These are phyloP conservation scores for Pteromalus puparum DNA, from an alignment of 1,140 invertebrate genomes.

Conservation along the genomic window DNA sequence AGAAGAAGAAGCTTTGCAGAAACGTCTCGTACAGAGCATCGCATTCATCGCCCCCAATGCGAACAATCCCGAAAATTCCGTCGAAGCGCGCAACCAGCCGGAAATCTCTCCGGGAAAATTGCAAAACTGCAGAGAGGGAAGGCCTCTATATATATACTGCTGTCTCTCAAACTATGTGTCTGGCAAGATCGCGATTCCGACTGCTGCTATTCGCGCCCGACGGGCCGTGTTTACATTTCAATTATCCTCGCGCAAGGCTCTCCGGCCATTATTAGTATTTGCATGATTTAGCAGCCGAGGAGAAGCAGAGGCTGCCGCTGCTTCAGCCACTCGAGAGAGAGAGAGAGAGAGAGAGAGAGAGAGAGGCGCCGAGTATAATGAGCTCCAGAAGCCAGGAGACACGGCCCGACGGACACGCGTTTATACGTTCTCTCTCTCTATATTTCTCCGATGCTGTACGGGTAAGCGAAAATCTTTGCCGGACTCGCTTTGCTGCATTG, in stretches of 20 bases:
- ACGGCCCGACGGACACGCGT: no score
- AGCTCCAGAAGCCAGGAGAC: not conserved
- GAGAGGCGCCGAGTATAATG: conserved; percentile 10
- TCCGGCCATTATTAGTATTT: conserved; percentile 46
- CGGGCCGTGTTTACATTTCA: conserved; percentile 48
- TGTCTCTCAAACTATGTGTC: not conserved
- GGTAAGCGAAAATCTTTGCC: not conserved
- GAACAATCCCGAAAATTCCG: not conserved
- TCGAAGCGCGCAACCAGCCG: conserved; percentile 1
- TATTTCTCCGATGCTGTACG: not conserved
- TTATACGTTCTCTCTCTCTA: no score
- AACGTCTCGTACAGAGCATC: not conserved
- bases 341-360: not conserved
- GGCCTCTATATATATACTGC: no score
- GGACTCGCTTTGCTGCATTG: not conserved
- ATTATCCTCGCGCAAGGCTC: conserved; percentile 35
- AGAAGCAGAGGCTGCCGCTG: no score
- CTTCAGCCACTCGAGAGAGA: conserved; percentile 19
- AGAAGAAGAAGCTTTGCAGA: not conserved
- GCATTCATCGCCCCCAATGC: no score
- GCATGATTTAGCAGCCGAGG: conserved; percentile 47
- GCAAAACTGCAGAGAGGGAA: not conserved
- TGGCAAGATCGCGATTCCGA: not conserved
- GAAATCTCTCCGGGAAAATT: not conserved
- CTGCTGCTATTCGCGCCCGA: conserved; percentile 34